Conservation (phyloP, 1,140 invertebrate genomes). For the Scaptodrosophila lebanonensis region DNA sequence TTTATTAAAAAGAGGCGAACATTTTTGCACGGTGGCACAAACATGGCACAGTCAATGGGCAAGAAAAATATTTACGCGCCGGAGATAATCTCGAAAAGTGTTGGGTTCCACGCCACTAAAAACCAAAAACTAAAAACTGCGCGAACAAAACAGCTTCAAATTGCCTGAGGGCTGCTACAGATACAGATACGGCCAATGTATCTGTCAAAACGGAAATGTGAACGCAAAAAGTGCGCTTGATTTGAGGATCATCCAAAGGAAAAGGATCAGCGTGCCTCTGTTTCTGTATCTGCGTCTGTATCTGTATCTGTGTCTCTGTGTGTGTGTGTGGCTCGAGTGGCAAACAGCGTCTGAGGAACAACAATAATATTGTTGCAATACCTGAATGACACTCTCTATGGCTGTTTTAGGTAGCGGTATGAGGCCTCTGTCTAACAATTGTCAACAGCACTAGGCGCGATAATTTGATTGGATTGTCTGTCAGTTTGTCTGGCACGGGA, state of each 20-base stretch:
- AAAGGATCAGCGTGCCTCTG: conserved; percentile 32
- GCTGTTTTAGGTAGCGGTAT: conserved; percentile 23
- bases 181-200: conserved; percentile 51
- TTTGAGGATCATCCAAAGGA: conserved; percentile 67
- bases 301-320: conserved; percentile 37
- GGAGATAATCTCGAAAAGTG: conserved; percentile 70
- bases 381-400: conserved; percentile 22
- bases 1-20: conserved; percentile 51
- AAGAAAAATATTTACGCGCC: conserved; percentile 76
- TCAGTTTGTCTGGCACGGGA: conserved; percentile 16
- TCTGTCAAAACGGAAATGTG: conserved; percentile 73
- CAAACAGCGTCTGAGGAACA: conserved; percentile 12
- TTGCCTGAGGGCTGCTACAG: conserved; percentile 42
- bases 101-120: conserved; percentile 49
- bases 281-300: too few relatives aligned
- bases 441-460: conserved; percentile 69
- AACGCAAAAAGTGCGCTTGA: conserved; percentile 70
- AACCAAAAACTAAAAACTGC: background rate
- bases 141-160: conserved; percentile 41
- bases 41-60: conserved; percentile 68
- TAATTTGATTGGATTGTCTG: conserved; percentile 77
- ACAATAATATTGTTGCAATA: conserved; percentile 51
- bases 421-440: conserved; percentile 43
- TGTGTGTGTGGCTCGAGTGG: conserved; percentile 61
- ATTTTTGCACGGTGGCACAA: conserved; percentile 32